A percentile compares a stretch with the other conserved stretches of the same genome.
Conservation (phyloP, 2,113 vertebrate genomes). For the Patagioenas fasciata region DNA sequence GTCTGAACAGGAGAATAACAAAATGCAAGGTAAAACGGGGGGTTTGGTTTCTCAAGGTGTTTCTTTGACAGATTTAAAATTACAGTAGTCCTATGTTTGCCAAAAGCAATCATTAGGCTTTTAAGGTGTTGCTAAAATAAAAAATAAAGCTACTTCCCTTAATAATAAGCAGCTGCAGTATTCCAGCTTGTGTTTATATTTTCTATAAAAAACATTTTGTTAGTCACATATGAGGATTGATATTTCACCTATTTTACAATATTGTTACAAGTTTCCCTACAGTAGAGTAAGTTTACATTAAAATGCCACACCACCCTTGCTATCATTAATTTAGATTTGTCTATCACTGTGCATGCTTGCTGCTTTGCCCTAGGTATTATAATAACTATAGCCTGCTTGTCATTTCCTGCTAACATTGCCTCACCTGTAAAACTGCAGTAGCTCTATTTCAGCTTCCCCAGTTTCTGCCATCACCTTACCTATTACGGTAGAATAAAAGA, state of each 20-base stretch:
- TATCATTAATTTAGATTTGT: conserved; percentile 78
- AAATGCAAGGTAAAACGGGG: conserved; percentile 37
- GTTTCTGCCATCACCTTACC: conserved; percentile 42
- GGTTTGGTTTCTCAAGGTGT: background rate
- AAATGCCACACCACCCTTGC: conserved; percentile 69
- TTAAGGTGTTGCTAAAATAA: conserved; percentile 53
- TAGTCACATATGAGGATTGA: background rate
- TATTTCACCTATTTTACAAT: conserved; percentile 42
- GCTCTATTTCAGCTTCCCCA: conserved; percentile 53
- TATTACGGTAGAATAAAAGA: conserved; percentile 64
- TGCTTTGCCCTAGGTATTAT: conserved; percentile 77
- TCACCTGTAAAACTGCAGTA: conserved; percentile 73
- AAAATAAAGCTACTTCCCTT: conserved; percentile 3
- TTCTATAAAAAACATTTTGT: conserved; percentile 46
- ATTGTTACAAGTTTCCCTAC: conserved; percentile 43
- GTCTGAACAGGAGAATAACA: conserved; percentile 4
- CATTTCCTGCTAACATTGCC: conserved; percentile 60
- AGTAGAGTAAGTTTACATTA: conserved; percentile 66
- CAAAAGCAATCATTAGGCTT: conserved; percentile 45
- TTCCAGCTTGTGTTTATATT: background rate
- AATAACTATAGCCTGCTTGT: conserved; percentile 75
- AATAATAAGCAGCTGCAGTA: conserved; percentile 14
- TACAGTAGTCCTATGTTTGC: conserved; percentile 16
- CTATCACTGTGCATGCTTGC: conserved; percentile 72
- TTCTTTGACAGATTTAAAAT: background rate